Conservation (phyloP, 2,797 vertebrate species). For the Clarias fuscus region DNA sequence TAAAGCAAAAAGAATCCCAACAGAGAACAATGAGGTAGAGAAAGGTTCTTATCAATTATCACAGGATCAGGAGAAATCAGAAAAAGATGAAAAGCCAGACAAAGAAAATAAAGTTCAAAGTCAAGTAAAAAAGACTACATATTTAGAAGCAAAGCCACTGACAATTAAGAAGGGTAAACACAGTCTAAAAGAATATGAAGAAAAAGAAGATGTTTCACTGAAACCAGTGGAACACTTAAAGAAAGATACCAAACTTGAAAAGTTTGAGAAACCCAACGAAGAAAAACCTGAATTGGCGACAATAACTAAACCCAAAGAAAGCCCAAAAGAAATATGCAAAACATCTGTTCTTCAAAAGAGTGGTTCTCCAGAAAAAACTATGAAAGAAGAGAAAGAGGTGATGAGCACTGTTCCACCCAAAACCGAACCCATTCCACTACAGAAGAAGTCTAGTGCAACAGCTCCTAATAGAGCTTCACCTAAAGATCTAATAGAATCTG, state of each 20-base stretch:
- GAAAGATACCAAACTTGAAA: slow-evolving; percentile 47
- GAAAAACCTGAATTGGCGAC: not conserved
- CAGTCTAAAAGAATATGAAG: slow-evolving; percentile 35
- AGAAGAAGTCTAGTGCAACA: slow-evolving; percentile 59
- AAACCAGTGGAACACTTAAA: slow-evolving; percentile 58
- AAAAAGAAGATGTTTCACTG: slow-evolving; percentile 47
- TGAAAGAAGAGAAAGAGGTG: slow-evolving; percentile 48
- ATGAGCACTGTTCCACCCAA: slow-evolving; percentile 66
- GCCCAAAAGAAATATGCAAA: slow-evolving; percentile 40
- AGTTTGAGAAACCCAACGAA: slow-evolving; percentile 45
- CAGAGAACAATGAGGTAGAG: slow-evolving; percentile 57
- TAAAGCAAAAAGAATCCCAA: slow-evolving; percentile 54
- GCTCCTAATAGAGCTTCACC: slow-evolving; percentile 57
- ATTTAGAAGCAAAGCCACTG: slow-evolving; percentile 50
- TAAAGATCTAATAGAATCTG: slow-evolving; percentile 62
- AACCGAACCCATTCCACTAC: slow-evolving; percentile 51
- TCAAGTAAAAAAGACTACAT: slow-evolving; percentile 48
- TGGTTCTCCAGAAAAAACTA: not conserved
- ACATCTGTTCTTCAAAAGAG: slow-evolving; percentile 1
- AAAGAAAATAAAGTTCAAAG: slow-evolving; percentile 49
- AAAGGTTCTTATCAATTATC: not conserved
- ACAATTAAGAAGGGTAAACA: slow-evolving; percentile 44
- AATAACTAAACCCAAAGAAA: slow-evolving; percentile 30
- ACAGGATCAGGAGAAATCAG: slow-evolving; percentile 18
- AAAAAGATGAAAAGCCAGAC: slow-evolving; percentile 33